A percentile compares a stretch with the other conserved stretches of the same genome.
Conservation (phyloP, 2,797 vertebrate genomes). For the Typhlichthys eigenmanni region DNA sequence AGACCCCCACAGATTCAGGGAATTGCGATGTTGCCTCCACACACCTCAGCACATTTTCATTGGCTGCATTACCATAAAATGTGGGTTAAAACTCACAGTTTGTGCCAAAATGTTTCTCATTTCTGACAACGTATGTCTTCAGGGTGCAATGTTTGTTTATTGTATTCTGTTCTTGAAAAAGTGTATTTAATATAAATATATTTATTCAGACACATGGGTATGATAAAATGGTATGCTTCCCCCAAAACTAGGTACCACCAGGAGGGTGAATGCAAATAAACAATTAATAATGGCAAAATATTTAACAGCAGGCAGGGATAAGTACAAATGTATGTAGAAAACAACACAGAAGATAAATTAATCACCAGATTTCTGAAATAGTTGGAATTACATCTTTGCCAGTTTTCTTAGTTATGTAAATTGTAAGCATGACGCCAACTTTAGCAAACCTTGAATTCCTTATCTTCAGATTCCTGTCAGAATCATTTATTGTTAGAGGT, state of each 20-base stretch:
- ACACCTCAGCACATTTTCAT: conserved; percentile 64
- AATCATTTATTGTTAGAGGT: too few species aligned
- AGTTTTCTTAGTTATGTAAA: too few species aligned
- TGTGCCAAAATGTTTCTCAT: conserved; percentile 18
- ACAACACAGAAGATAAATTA: too few species aligned
- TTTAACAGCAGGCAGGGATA: too few species aligned
- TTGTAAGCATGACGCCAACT: too few species aligned
- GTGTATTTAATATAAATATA: not conserved
- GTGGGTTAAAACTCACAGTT: conserved; percentile 40
- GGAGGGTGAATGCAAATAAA: too few species aligned
- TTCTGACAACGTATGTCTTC: not conserved
- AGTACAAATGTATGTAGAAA: too few species aligned
- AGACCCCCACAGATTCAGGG: conserved; percentile 73
- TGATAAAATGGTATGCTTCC: not conserved
- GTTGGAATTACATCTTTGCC: too few species aligned
- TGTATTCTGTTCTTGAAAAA: not conserved
- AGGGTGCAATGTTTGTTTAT: not conserved
- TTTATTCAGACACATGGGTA: not conserved
- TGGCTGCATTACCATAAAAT: conserved; percentile 63
- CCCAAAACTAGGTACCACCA: not conserved
- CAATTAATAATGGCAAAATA: too few species aligned
- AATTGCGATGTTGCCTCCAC: conserved; percentile 74
- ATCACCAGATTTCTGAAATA: too few species aligned
- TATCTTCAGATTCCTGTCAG: too few species aligned
- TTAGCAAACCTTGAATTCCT: too few species aligned